Evolutionary conservation across 2,888 invertebrate genomes (phyloP).

Genomic region (Autographa gamma): DNA sequence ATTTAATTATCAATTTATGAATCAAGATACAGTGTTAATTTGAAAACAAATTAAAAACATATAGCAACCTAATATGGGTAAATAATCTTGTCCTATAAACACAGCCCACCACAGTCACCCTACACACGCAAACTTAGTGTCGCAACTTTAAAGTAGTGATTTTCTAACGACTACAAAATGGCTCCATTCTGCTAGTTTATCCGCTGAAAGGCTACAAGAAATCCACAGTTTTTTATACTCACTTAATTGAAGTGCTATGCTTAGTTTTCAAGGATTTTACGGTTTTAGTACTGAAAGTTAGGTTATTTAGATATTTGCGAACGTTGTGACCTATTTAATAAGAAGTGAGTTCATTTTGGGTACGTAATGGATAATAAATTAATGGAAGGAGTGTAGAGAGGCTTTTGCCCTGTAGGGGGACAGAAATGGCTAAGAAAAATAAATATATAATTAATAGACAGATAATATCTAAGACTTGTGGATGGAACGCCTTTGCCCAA

Average conservation of each 20-base stretch:
- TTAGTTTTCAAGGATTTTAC: conserved; percentile 9
- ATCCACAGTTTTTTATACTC: conserved; percentile 29
- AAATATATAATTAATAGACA: no score
- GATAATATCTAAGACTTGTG: no score
- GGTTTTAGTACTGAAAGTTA: not conserved
- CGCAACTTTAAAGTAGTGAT: conserved; percentile 62
- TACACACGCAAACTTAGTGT: conserved; percentile 56
- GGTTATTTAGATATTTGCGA: not conserved
- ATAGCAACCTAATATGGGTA: not conserved
- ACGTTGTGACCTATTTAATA: not conserved
- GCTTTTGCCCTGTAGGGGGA: no score
- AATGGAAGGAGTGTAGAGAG: no score
- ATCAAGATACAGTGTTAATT: no score
- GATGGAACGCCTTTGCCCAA: no score
- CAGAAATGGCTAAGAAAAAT: no score
- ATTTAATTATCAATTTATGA: no score
- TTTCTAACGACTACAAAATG: conserved; percentile 64
- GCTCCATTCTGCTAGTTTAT: conserved; percentile 54
- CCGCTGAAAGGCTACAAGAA: conserved; percentile 27
- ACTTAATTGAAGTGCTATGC: conserved; percentile 27
- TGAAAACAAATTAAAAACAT: not conserved
- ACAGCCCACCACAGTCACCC: conserved; percentile 16
- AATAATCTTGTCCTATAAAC: not conserved
- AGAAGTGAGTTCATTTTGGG: no score
- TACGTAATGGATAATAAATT: no score